A percentile compares a stretch with the other conserved stretches of the same genome.
phyloP scores from a whole-genome alignment of 2,797 vertebrate species.

The Glossophaga mutica region DNA sequence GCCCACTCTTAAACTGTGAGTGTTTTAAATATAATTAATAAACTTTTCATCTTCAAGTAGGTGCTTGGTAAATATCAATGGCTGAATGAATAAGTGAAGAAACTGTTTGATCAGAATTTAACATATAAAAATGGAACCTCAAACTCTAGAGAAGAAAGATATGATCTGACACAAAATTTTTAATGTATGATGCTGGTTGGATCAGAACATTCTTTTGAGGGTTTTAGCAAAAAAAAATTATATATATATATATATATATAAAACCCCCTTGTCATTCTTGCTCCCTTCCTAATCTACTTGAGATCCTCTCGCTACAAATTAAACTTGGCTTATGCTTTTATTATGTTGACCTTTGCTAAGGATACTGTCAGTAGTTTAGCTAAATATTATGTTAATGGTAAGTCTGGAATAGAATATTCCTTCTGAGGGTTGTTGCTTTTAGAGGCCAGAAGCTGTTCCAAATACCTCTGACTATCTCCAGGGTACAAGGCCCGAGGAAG shows the following conservation, averaged over 20 bases:
- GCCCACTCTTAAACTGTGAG: not conserved
- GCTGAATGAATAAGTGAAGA: not conserved
- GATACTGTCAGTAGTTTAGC: not conserved
- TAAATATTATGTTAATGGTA: conserved; percentile 36
- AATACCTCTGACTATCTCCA: not conserved
- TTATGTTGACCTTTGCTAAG: conserved; percentile 31
- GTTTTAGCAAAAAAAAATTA: not conserved
- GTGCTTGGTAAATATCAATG: not conserved
- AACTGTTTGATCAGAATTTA: not conserved
- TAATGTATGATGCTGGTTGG: not conserved
- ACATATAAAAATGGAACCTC: not conserved
- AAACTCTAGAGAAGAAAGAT: not conserved
- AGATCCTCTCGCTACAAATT: not conserved
- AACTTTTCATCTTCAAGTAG: not conserved
- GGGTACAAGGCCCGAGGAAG: not conserved
- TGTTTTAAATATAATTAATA: not conserved
- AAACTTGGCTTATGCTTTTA: not conserved
- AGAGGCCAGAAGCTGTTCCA: not conserved
- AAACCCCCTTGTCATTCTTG: not conserved
- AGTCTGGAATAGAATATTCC: not conserved
- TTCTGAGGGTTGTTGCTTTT: not conserved
- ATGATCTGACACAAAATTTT: not conserved
- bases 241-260: not conserved
- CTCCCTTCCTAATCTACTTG: not conserved
- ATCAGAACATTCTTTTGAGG: not conserved